Evolutionary conservation across 2,113 vertebrate genomes (phyloP), one percentile per base, ranked within the genome.

Genomic region (Genyomyrus donnyi): DNA sequence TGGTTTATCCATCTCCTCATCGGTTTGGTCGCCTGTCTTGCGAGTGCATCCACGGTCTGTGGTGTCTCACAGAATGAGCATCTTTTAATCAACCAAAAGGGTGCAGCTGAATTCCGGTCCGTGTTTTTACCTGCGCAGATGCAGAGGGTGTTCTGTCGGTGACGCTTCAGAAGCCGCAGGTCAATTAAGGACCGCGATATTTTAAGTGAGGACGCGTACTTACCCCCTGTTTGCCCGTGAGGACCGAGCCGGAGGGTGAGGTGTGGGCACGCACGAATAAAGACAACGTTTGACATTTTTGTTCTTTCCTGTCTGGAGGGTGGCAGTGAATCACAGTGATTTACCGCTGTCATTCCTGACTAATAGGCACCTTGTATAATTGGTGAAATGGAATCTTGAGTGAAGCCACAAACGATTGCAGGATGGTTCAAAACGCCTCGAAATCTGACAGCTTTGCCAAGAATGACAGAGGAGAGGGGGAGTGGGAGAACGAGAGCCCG

Each of bases 41-140:
- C 85, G 91, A 91, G 89, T 92, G 91, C 91, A 24, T 85, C 88
- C 90, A 90, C 92, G 88, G 91, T 31, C 9, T 31, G n/a, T 31
- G 85, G 2, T 42, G 15, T 70, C 87, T 58, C 91, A 90, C 77
- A 13, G 19, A 39, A 80, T 42, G 74, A 80, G 49, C 53, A 21
- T 50, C 11, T 80, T 19, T 49, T 70, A 39, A 87, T 52, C 31
- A 39, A 87, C n/a, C n/a, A 9, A 35, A 85, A 49, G 42, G 45
- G 45, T 46, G 45, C 24, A 3, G 39, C 49, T 49, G 83, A 24
- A 80, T 87, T 87, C 49, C 1, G 8, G 46, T 11, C 19, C 27
- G 6, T 52, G 5, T 53, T 53, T 53, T 52, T n/a, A 46, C 48
- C 45, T 17, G 49, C 13, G 13, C n/a, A 53, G 19, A 87, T 52